Conservation (phyloP, 2,113 vertebrate species). For the Pardalotus punctatus region DNA sequence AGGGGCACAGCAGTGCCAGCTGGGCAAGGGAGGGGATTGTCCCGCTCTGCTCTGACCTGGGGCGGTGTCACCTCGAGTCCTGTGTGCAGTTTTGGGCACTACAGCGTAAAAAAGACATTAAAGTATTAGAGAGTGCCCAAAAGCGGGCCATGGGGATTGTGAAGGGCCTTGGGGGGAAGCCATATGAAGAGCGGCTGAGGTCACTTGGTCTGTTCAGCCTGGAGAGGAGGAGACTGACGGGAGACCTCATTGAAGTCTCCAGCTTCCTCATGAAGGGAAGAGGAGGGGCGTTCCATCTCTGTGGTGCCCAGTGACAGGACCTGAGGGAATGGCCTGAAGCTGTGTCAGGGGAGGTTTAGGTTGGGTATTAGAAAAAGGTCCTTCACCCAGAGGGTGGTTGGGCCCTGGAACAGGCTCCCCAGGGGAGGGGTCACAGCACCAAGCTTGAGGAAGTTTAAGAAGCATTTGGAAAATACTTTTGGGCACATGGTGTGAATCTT, state of each 20-base stretch:
- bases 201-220: background rate
- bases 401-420: background rate
- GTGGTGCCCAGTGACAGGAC: background rate
- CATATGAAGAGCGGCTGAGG: background rate
- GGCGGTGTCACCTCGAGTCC: fast-evolving
- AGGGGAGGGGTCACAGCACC: background rate
- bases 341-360: background rate
- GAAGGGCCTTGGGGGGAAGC: background rate
- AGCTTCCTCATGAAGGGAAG: background rate
- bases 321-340: background rate
- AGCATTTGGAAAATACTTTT: background rate
- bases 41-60: fast-evolving
- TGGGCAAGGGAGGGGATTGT: fast-evolving
- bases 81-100: background rate
- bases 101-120: too few species aligned
- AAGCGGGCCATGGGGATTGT: too few species aligned
- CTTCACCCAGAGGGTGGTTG: background rate
- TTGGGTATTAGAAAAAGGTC: background rate
- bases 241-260: background rate
- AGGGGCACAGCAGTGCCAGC: background rate
- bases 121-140: background rate
- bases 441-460: background rate
- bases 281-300: background rate
- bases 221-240: background rate
- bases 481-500: fast-evolving